Evolutionary conservation across 2,888 invertebrate species (phyloP).

Genomic region (Hydrotaea cyrtoneurina): DNA sequence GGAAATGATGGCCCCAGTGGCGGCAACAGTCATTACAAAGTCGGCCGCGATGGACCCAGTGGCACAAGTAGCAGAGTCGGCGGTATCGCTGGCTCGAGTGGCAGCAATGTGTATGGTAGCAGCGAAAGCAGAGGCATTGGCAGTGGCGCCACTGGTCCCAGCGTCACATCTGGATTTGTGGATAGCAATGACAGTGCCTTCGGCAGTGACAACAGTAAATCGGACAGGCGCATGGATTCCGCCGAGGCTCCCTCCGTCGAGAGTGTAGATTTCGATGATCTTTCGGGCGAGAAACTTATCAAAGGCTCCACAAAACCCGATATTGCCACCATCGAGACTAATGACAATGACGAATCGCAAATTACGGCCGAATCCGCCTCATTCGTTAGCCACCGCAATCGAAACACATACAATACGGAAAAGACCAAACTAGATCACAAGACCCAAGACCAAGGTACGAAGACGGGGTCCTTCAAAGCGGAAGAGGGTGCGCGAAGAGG

Average conservation of each 20-base stretch:
- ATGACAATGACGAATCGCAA: conserved; percentile 75
- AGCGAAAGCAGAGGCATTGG: not conserved
- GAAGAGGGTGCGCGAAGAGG: conserved; percentile 40
- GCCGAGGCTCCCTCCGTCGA: conserved; percentile 78
- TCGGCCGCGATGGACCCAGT: not conserved
- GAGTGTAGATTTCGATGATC: conserved; percentile 79
- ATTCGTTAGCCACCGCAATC: conserved; percentile 81
- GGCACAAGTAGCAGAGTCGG: not conserved
- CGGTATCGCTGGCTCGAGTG: not conserved
- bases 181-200: not conserved
- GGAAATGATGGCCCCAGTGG: not conserved
- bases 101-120: not conserved
- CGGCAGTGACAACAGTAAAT: conserved; percentile 65
- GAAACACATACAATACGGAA: conserved; percentile 68
- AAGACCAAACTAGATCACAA: conserved; percentile 33
- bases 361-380: conserved; percentile 88
- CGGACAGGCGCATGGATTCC: conserved; percentile 78
- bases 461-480: conserved; percentile 1
- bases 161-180: not conserved
- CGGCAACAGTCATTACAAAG: not conserved
- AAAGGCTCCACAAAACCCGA: conserved; percentile 69
- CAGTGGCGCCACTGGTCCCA: not conserved
- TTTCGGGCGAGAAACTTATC: conserved; percentile 77
- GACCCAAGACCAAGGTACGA: conserved; percentile 51
- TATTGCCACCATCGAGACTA: conserved; percentile 74